A percentile compares a stretch with the other conserved stretches of the same genome.
Conservation (phyloP, 1,140 invertebrate species). For the Araneus ventricosus region DNA sequence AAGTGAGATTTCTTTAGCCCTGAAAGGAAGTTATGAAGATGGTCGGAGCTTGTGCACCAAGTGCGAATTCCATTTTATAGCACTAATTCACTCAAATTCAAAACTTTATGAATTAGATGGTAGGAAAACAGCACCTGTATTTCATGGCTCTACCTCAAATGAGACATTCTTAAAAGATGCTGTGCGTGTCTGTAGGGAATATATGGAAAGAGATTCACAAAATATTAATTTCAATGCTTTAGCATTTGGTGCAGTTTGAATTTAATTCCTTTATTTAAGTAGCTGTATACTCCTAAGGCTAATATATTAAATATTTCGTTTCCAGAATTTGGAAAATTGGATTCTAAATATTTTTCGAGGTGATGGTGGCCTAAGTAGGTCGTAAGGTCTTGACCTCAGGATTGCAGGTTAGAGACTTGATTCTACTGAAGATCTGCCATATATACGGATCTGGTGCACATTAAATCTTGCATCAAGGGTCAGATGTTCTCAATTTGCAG, state of each 20-base stretch:
- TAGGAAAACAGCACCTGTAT: conserved; percentile 83
- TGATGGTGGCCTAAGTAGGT: too few species aligned
- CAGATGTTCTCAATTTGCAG: too few species aligned
- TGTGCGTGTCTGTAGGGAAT: conserved; percentile 88
- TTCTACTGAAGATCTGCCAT: too few species aligned
- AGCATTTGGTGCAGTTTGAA: conserved; percentile 77
- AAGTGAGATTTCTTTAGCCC: conserved; percentile 86
- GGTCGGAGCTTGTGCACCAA: conserved; percentile 84
- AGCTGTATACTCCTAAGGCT: neutral
- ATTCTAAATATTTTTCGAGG: too few species aligned
- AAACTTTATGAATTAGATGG: conserved; percentile 95
- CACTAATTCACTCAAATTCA: conserved; percentile 91
- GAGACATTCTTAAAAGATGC: conserved; percentile 87
- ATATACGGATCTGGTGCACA: too few species aligned
- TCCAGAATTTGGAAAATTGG: too few species aligned
- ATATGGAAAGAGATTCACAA: conserved; percentile 90
- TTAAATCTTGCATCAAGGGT: too few species aligned
- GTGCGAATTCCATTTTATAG: conserved; percentile 93
- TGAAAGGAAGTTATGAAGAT: conserved; percentile 86
- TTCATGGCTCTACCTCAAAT: conserved; percentile 84
- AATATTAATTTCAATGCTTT: conserved; percentile 89
- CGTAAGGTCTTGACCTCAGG: too few species aligned
- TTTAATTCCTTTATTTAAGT: neutral
- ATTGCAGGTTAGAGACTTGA: too few species aligned
- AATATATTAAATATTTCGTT: too few species aligned